Evolutionary conservation across 2,113 vertebrate genomes (phyloP).

Genomic region (Hemichromis elongatus): DNA sequence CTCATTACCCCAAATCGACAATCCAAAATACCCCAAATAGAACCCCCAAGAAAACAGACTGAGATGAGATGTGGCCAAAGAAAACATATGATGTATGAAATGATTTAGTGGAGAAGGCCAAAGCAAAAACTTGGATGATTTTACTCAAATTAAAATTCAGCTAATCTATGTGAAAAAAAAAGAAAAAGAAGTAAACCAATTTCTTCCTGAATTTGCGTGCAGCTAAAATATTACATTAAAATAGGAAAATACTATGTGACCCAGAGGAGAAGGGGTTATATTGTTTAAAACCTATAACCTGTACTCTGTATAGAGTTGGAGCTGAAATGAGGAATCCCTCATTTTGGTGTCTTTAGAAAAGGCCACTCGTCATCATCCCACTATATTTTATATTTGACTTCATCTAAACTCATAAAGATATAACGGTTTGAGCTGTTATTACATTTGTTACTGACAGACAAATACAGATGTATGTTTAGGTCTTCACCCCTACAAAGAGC

Average conservation of each 20-base stretch:
- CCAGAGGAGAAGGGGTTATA: background rate
- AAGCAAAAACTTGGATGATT: background rate
- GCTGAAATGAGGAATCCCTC: background rate
- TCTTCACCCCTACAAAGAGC: background rate
- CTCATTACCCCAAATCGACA: constrained; percentile 42
- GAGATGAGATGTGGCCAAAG: constrained; percentile 31
- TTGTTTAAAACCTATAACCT: background rate
- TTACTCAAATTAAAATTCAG: background rate
- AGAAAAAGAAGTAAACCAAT: background rate
- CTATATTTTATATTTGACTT: background rate
- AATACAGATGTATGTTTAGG: background rate
- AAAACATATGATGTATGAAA: background rate
- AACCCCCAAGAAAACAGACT: background rate
- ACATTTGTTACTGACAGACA: background rate
- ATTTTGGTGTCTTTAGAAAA: background rate
- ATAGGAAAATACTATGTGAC: background rate
- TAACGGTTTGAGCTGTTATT: background rate
- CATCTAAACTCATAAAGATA: background rate
- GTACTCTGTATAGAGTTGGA: background rate
- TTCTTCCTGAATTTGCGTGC: background rate
- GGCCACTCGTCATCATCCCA: background rate
- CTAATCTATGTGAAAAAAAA: background rate
- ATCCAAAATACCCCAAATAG: background rate
- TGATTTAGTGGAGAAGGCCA: background rate
- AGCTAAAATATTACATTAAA: background rate